Conservation (phyloP, 1,140 invertebrate genomes). For the Drosophila sechellia region DNA sequence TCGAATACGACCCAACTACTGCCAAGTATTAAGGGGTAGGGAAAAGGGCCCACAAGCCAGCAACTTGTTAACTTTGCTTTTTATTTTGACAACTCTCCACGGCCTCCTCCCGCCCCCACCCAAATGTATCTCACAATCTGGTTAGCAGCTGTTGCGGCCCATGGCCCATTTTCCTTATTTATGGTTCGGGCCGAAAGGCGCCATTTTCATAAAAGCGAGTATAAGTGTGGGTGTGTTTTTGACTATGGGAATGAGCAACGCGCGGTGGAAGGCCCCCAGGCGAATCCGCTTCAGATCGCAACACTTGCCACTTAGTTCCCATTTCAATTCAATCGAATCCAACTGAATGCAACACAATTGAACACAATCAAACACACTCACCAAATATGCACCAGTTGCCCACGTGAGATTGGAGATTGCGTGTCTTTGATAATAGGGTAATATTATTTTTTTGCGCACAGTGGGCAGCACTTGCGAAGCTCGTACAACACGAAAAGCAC, state of each 20-base stretch:
- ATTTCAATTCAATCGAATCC: constrained; percentile 67
- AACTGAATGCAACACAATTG: constrained; percentile 40
- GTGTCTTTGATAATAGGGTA: constrained; percentile 17
- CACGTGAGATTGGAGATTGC: not conserved
- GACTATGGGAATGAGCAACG: constrained; percentile 21
- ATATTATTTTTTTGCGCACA: constrained; percentile 29
- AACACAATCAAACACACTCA: constrained; percentile 20
- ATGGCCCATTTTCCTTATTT: constrained; percentile 51
- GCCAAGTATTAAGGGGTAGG: not conserved
- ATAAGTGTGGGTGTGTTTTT: not conserved
- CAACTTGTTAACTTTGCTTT: constrained; percentile 80
- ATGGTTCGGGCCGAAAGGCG: constrained; percentile 50
- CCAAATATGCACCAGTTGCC: constrained; percentile 10
- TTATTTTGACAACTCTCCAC: constrained; percentile 58
- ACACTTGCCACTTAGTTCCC: constrained; percentile 16
- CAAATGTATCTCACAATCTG: constrained; percentile 24
- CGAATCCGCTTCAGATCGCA: not conserved
- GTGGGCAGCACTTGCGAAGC: not conserved
- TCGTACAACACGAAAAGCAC: too few species aligned
- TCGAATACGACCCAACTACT: too few species aligned
- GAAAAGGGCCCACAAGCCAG: constrained; percentile 43
- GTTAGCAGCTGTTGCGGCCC: constrained; percentile 67
- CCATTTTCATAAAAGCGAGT: constrained; percentile 32
- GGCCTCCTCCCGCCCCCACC: constrained; percentile 6
- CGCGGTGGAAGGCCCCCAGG: not conserved